Evolutionary conservation across 2,797 vertebrate species (phyloP).

Genomic region (Psittacula echo): DNA sequence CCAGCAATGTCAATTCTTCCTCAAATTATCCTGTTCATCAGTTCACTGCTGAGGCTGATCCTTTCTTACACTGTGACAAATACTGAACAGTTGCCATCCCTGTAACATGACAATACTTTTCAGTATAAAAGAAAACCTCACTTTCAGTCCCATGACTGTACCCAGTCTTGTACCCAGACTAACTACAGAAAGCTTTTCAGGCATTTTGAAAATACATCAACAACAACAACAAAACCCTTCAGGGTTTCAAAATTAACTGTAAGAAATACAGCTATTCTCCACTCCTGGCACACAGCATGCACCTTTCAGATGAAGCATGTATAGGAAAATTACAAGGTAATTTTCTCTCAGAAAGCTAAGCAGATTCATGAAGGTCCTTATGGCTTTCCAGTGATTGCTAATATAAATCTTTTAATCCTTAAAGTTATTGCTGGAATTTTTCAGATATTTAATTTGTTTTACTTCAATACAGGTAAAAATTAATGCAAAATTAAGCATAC

Average conservation of each 20-base stretch:
- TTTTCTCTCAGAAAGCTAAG: not conserved
- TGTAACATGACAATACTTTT: not conserved
- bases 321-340: not conserved
- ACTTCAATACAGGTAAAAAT: not conserved
- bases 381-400: not conserved
- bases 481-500: not conserved
- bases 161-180: not conserved
- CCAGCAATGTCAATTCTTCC: constrained; percentile 74
- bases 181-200: not conserved
- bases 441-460: not conserved
- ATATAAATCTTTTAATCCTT: not conserved
- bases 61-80: constrained; percentile 27
- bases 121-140: not conserved
- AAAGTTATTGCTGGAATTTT: not conserved
- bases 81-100: not conserved
- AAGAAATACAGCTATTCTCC: not conserved
- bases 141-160: not conserved
- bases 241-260: not conserved
- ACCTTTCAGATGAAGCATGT: not conserved
- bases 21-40: constrained; percentile 74
- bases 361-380: not conserved
- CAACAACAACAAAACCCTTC: not conserved
- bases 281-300: not conserved
- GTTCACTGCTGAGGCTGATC: constrained; percentile 37
- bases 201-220: not conserved